These are phyloP conservation scores for Scytalopus superciliaris DNA, from an alignment of 2,113 vertebrate genomes.

Conservation along the genomic window DNA sequence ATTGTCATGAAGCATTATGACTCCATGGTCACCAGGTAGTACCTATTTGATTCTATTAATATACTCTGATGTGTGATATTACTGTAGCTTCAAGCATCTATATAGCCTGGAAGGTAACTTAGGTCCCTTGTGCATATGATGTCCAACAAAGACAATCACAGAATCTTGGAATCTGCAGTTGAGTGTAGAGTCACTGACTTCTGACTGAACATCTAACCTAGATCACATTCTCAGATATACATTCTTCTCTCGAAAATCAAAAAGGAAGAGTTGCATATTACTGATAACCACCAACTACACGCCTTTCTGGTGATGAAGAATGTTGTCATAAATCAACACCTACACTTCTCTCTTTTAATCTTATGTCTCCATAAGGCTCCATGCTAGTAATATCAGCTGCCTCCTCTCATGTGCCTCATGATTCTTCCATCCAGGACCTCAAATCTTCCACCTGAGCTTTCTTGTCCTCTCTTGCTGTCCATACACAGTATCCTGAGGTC, in stretches of 20 bases:
- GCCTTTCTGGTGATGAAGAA: background rate
- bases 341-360: background rate
- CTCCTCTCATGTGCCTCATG: background rate
- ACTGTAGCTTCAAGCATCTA: background rate
- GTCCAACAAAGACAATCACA: background rate
- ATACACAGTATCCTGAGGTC: conserved; percentile 4
- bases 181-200: background rate
- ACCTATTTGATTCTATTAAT: background rate
- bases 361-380: background rate
- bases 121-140: background rate
- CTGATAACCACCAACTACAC: background rate
- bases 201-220: background rate
- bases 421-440: conserved; percentile 17
- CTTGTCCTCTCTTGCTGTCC: conserved; percentile 47
- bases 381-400: rapidly evolving
- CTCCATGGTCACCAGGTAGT: background rate
- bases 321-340: background rate
- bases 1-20: background rate
- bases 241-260: background rate
- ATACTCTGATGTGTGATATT: background rate
- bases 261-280: background rate
- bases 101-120: background rate
- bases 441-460: conserved; percentile 20
- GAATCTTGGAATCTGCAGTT: background rate
- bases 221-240: background rate